Conservation (phyloP, 1,140 invertebrate species). For the Euglossa dilemma region DNA sequence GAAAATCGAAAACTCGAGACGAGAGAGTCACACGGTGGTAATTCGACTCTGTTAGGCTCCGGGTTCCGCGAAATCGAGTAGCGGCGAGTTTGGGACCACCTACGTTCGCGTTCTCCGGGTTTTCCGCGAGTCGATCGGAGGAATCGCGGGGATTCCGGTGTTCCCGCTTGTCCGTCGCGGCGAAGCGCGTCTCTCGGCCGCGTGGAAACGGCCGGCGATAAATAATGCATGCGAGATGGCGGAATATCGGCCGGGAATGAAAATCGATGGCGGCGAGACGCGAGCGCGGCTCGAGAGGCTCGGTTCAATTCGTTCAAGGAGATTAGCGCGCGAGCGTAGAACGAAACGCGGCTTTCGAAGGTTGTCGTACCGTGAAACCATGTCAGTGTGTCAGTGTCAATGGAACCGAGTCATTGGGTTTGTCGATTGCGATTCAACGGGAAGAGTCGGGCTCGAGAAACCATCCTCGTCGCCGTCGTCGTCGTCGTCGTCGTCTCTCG, state of each 20-base stretch:
- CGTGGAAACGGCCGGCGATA: not conserved
- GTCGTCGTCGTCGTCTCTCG: too few relatives aligned
- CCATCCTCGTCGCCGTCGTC: too few relatives aligned
- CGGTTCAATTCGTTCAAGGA: slow-evolving; percentile 56
- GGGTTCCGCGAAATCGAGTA: too few relatives aligned
- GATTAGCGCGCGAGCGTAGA: slow-evolving; percentile 55
- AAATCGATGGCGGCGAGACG: not conserved
- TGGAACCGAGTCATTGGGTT: slow-evolving; percentile 71
- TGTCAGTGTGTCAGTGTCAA: slow-evolving; percentile 81
- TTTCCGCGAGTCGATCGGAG: too few relatives aligned
- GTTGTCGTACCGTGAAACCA: slow-evolving; percentile 64
- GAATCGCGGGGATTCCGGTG: too few relatives aligned
- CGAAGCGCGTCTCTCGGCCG: not conserved
- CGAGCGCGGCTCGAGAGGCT: slow-evolving; percentile 13
- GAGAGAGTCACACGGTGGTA: too few relatives aligned
- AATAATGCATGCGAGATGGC: not conserved
- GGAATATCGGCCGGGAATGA: not conserved
- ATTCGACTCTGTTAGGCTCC: too few relatives aligned
- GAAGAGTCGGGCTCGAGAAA: slow-evolving; percentile 61
- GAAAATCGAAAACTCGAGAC: not conserved
- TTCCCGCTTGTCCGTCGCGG: too few relatives aligned
- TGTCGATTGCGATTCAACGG: slow-evolving; percentile 68
- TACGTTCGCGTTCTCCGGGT: too few relatives aligned
- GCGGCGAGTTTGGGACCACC: not conserved
- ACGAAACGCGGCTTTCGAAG: slow-evolving; percentile 62